Evolutionary conservation across 2,797 vertebrate species (phyloP).

Genomic region (Siniperca obscura): DNA sequence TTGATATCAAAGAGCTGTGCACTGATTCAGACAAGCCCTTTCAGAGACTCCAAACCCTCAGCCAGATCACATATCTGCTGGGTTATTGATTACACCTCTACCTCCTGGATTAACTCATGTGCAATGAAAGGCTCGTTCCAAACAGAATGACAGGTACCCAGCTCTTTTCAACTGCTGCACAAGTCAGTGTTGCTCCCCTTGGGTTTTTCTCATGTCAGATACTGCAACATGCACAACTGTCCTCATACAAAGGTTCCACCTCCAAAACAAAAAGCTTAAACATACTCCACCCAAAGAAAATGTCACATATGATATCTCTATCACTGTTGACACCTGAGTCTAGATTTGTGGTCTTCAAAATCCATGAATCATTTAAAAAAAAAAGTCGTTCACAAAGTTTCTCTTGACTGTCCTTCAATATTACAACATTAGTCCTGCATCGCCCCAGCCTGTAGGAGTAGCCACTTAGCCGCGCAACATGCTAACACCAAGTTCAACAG

Average conservation of each 20-base stretch:
- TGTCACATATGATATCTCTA: not conserved
- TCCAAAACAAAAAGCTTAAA: not conserved
- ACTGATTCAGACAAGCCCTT: conserved; percentile 67
- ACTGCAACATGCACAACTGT: not conserved
- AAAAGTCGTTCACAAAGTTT: not conserved
- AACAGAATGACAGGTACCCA: conserved; percentile 54
- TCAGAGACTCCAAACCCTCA: conserved; percentile 64
- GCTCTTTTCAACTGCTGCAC: conserved; percentile 48
- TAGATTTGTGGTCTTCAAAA: not conserved
- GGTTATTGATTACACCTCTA: conserved; percentile 79
- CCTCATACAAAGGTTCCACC: conserved; percentile 6
- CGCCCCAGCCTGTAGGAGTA: no score
- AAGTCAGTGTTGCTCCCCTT: conserved; percentile 37
- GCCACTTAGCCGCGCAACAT: no score
- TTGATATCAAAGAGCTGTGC: conserved; percentile 84
- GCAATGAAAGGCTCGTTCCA: conserved; percentile 57
- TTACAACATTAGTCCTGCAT: no score
- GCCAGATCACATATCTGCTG: conserved; percentile 75
- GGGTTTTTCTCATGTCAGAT: conserved; percentile 35
- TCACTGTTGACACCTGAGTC: not conserved
- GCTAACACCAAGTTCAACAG: no score
- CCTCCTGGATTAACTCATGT: conserved; percentile 72
- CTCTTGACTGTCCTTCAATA: no score
- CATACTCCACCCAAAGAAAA: not conserved
- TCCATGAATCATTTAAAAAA: not conserved